Evolutionary conservation across 2,113 vertebrate species (phyloP).

Genomic region (Pygoscelis antarcticus): DNA sequence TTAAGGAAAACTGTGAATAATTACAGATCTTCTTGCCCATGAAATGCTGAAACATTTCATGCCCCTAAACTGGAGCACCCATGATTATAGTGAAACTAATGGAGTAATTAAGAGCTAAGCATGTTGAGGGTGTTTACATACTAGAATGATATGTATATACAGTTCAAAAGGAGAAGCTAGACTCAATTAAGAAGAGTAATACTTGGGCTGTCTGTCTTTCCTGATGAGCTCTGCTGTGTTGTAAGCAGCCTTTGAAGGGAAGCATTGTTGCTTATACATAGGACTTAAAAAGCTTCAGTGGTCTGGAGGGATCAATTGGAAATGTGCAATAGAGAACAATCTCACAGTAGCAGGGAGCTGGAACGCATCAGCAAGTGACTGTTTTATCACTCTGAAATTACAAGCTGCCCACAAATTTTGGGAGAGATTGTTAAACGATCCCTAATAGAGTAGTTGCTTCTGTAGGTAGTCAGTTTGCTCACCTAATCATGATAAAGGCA

Average conservation of each 20-base stretch:
- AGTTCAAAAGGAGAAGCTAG: background rate
- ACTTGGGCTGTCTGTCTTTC: background rate
- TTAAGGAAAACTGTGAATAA: background rate
- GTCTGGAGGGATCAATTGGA: background rate
- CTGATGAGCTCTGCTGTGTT: background rate
- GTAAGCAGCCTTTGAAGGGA: background rate
- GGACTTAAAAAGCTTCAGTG: conserved; percentile 10
- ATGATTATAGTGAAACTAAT: background rate
- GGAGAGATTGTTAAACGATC: background rate
- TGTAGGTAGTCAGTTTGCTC: background rate
- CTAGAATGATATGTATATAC: background rate
- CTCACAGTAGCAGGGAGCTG: background rate
- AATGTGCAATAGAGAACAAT: background rate
- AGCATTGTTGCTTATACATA: background rate
- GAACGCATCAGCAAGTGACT: background rate
- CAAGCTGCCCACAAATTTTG: background rate
- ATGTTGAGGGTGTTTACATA: background rate
- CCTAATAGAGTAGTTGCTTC: background rate
- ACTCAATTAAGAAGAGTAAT: background rate
- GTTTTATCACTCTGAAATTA: background rate
- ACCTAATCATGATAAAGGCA: background rate
- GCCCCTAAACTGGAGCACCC: background rate
- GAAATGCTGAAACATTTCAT: background rate
- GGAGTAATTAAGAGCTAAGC: background rate
- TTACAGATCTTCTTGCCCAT: background rate